Percentiles rank a stretch among this genome's conserved stretches.
These are phyloP conservation scores for Trissolcus brochymenae DNA, from an alignment of 2,888 invertebrate species.

Conservation along the genomic window DNA sequence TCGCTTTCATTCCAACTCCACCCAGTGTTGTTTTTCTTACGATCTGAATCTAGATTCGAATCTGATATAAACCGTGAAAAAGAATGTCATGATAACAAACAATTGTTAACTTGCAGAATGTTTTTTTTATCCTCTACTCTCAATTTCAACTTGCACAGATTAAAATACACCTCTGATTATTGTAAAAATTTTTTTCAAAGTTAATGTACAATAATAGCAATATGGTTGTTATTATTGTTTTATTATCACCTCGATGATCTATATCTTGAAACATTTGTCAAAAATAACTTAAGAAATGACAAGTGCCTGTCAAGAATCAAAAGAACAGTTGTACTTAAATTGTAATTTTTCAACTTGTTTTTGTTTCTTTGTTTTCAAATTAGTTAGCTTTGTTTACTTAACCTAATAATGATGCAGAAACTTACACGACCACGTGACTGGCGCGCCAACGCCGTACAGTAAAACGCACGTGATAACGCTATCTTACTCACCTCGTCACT, in stretches of 20 bases:
- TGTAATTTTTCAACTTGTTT: constrained; percentile 27
- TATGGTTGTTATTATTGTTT: too few species aligned
- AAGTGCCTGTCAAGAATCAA: not conserved
- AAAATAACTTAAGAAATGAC: not conserved
- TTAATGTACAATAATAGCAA: too few species aligned
- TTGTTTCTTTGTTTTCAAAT: constrained; percentile 33
- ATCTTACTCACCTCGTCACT: constrained; percentile 54
- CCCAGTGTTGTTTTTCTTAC: too few species aligned
- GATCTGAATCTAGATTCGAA: too few species aligned
- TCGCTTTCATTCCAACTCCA: too few species aligned
- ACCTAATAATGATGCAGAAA: constrained; percentile 48
- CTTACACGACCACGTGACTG: constrained; percentile 43
- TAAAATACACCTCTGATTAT: constrained; percentile 1
- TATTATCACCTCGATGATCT: too few species aligned
- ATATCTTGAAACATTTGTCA: too few species aligned
- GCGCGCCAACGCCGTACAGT: constrained; percentile 40
- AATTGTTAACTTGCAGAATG: too few species aligned
- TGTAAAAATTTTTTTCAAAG: too few species aligned
- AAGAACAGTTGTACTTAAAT: constrained; percentile 5
- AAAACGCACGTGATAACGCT: constrained; percentile 51
- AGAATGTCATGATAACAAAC: too few species aligned
- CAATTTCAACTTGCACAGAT: constrained; percentile 1
- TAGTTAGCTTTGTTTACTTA: constrained; percentile 48
- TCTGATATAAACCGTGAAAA: not conserved
- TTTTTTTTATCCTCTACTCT: too few species aligned